A percentile compares a stretch with the other conserved stretches of the same genome.
phyloP scores from a whole-genome alignment of 2,113 vertebrate genomes.

The Xiphophorus hellerii region DNA sequence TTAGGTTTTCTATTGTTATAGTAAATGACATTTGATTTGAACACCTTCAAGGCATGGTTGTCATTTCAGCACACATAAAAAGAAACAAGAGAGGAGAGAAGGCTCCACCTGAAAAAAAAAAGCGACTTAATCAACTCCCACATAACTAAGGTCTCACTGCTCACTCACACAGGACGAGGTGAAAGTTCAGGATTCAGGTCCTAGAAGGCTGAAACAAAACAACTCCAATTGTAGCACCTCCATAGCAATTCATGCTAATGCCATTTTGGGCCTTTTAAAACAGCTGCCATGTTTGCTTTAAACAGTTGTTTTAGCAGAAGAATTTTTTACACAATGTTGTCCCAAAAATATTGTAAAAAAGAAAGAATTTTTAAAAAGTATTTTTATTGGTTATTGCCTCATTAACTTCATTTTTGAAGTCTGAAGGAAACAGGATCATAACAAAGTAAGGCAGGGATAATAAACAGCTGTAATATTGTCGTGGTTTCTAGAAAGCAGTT shows the following conservation, averaged over 20 bases:
- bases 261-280: neutral
- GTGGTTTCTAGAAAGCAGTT: neutral
- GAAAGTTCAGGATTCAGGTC: neutral
- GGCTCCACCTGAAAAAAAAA: conserved; percentile 29
- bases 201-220: neutral
- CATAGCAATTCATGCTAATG: neutral
- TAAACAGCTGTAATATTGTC: neutral
- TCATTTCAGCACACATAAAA: conserved; percentile 39
- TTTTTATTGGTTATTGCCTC: neutral
- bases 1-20: conserved; percentile 57
- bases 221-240: too few species aligned
- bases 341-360: neutral
- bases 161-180: conserved; percentile 33
- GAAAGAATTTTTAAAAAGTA: neutral
- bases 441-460: too few species aligned
- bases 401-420: too few species aligned
- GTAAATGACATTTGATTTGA: conserved; percentile 44
- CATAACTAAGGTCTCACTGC: conserved; percentile 22
- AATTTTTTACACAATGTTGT: neutral
- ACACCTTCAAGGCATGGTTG: conserved; percentile 73
- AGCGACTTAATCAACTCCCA: conserved; percentile 15
- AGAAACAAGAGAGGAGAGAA: conserved; percentile 55
- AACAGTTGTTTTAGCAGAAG: neutral
- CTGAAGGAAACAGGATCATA: too few species aligned
- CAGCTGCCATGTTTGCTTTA: neutral